Percentiles rank a stretch among this genome's conserved stretches.
phyloP scores from a whole-genome alignment of 2,113 vertebrate species.

The Empidonax traillii region DNA sequence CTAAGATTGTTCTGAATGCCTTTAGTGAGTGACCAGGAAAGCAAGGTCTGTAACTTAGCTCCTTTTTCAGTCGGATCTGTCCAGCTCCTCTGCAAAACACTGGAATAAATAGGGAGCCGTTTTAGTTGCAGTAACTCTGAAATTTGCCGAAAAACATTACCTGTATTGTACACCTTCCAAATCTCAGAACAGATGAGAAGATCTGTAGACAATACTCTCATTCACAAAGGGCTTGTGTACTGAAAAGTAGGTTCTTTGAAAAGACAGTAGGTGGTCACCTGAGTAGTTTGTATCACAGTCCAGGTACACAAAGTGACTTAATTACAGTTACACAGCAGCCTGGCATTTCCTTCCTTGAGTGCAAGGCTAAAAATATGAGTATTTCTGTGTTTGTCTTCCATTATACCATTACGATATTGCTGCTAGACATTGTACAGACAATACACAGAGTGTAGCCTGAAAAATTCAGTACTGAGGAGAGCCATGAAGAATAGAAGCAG shows the following conservation, averaged over 20 bases:
- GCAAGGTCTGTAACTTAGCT: background rate
- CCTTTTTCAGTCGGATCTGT: background rate
- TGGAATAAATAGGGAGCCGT: background rate
- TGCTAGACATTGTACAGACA: background rate
- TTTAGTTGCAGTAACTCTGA: background rate
- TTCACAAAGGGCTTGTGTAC: background rate
- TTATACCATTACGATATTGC: background rate
- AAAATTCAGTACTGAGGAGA: background rate
- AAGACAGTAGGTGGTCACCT: background rate
- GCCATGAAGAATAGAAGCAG: background rate
- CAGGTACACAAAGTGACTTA: background rate
- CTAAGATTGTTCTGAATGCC: background rate
- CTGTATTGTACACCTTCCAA: background rate
- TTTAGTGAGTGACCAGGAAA: background rate
- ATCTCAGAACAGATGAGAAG: conserved; percentile 4
- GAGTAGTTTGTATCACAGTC: background rate
- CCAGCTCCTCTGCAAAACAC: background rate
- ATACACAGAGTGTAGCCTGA: background rate
- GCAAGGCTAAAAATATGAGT: background rate
- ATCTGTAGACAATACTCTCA: background rate
- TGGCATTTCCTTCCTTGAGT: conserved; percentile 17
- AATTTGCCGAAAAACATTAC: background rate
- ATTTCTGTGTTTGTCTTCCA: background rate
- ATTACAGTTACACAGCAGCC: background rate
- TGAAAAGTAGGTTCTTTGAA: background rate